Percentiles rank a stretch among this genome's conserved stretches.
Conservation (phyloP, 2,113 vertebrate genomes). For the Tachysurus vachellii region DNA sequence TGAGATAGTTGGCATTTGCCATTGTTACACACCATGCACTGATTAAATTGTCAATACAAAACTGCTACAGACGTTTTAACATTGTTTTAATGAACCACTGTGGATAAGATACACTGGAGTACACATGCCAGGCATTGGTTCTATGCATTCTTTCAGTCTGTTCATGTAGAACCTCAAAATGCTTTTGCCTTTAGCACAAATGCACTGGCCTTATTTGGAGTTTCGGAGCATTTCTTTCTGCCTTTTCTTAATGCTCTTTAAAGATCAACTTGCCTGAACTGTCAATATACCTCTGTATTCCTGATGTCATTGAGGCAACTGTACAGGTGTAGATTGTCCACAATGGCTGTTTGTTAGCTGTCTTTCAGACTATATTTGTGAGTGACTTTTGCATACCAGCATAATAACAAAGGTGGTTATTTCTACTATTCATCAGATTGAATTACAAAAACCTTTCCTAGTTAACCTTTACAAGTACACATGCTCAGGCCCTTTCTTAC, state of each 20-base stretch:
- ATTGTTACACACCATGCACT: constrained; percentile 9
- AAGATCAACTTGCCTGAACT: constrained; percentile 25
- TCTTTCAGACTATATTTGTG: constrained; percentile 24
- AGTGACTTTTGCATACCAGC: constrained; percentile 30
- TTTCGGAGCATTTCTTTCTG: neutral
- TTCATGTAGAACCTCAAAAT: constrained; percentile 61
- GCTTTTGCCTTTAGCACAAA: constrained; percentile 47
- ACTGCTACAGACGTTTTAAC: neutral
- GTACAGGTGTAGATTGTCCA: constrained; percentile 30
- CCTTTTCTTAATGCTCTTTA: constrained; percentile 16
- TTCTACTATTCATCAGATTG: neutral
- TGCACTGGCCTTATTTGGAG: constrained; percentile 19
- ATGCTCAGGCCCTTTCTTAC: constrained; percentile 80
- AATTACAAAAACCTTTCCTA: constrained; percentile 50
- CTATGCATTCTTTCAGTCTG: constrained; percentile 74
- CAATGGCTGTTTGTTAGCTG: constrained; percentile 37
- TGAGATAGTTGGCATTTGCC: neutral
- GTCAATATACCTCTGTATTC: constrained; percentile 41
- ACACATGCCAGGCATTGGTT: constrained; percentile 63
- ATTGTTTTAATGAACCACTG: constrained; percentile 47
- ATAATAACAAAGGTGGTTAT: constrained; percentile 22
- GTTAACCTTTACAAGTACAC: constrained; percentile 68
- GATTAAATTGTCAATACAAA: neutral
- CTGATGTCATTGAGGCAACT: constrained; percentile 27
- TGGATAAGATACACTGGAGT: constrained; percentile 45